A percentile compares a stretch with the other conserved stretches of the same genome.
Conservation (phyloP, 2,888 invertebrate genomes). For the Cosmia pyralina region DNA sequence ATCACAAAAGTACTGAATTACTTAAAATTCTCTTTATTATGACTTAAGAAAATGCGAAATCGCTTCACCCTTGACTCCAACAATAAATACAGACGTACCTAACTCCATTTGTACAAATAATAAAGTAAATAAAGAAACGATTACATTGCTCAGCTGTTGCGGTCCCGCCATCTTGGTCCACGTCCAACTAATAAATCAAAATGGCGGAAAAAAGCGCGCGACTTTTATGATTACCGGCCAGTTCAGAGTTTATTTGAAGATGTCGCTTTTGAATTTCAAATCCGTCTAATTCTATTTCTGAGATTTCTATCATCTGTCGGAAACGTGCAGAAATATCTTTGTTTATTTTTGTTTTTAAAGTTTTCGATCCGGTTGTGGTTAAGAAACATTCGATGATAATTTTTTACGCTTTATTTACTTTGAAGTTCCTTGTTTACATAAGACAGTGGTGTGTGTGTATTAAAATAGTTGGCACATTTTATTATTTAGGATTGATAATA, state of each 20-base stretch:
- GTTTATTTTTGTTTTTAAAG: slow-evolving; percentile 25
- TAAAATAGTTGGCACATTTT: slow-evolving; percentile 26
- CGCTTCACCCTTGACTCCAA: slow-evolving; percentile 43
- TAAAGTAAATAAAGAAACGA: slow-evolving; percentile 60
- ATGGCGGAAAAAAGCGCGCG: slow-evolving; percentile 83
- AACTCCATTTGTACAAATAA: slow-evolving; percentile 51
- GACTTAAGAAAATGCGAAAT: slow-evolving; percentile 31
- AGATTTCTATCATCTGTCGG: slow-evolving; percentile 64
- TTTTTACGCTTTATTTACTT: slow-evolving; percentile 22
- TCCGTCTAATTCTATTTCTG: no score
- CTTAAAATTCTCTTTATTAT: slow-evolving; percentile 6
- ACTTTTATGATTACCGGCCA: slow-evolving; percentile 80
- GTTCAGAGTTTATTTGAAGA: slow-evolving; percentile 55
- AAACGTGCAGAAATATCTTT: slow-evolving; percentile 37
- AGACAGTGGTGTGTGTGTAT: neutral
- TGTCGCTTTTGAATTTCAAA: slow-evolving; percentile 50
- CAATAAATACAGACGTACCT: slow-evolving; percentile 59
- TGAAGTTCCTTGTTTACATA: slow-evolving; percentile 16
- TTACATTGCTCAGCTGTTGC: slow-evolving; percentile 65
- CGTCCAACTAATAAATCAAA: slow-evolving; percentile 85
- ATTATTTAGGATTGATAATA: slow-evolving; percentile 1
- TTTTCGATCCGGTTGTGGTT: slow-evolving; percentile 10
- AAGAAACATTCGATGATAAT: slow-evolving; percentile 18
- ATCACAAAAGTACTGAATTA: neutral
- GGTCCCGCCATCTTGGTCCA: slow-evolving; percentile 74